phyloP scores from a whole-genome alignment of 2,797 vertebrate species.

The Pangasius larnaudii region DNA sequence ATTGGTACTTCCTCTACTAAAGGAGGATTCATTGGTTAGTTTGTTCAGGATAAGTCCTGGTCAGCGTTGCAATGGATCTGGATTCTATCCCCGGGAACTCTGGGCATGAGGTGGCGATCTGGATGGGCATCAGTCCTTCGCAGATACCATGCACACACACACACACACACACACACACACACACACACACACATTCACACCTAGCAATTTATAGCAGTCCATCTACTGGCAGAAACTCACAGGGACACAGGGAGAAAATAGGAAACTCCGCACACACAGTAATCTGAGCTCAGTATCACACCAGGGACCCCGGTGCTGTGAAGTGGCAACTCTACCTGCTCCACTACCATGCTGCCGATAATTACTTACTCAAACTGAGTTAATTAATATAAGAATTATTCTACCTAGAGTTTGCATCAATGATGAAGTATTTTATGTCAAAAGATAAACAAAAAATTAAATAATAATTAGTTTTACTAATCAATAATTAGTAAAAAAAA shows the following conservation, averaged over 20 bases:
- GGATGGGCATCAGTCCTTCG: background rate
- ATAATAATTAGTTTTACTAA: too few species aligned
- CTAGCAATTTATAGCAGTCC: background rate
- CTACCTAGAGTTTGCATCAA: background rate
- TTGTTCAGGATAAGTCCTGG: background rate
- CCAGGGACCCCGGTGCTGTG: background rate
- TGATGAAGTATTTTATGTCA: background rate
- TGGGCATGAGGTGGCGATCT: too few species aligned
- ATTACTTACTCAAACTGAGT: background rate
- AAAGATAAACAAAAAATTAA: too few species aligned
- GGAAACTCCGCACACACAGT: background rate
- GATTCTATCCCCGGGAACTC: background rate
- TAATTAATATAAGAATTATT: background rate
- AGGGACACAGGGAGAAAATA: background rate
- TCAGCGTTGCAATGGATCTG: background rate
- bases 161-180: background rate
- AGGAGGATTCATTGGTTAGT: background rate
- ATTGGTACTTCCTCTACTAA: background rate
- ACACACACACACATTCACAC: background rate
- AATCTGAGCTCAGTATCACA: background rate
- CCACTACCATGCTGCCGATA: background rate
- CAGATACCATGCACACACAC: background rate
- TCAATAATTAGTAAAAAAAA: too few species aligned
- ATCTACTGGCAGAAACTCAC: background rate
- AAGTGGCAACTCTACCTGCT: background rate